Conservation (phyloP, 1,140 invertebrate genomes). For the Ladona fulva region DNA sequence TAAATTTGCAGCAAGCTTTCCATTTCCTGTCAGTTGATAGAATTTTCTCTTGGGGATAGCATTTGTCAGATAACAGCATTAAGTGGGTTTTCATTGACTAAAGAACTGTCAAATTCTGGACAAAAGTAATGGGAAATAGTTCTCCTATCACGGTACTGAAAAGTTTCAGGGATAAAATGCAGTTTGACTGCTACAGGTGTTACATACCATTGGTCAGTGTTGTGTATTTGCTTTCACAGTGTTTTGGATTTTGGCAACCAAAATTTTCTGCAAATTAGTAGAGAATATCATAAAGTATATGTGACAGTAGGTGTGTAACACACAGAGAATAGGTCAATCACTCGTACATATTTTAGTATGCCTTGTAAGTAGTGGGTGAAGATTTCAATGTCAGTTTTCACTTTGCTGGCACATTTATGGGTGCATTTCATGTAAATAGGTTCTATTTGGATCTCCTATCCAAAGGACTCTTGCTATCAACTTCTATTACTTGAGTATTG, state of each 20-base stretch:
- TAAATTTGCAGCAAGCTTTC: neutral
- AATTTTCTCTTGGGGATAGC: neutral
- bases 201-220: neutral
- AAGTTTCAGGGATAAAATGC: neutral
- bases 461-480: neutral
- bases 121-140: no score
- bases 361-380: neutral
- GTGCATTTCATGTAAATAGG: neutral
- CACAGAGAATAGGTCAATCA: neutral
- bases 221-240: neutral
- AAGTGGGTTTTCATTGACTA: neutral
- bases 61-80: neutral
- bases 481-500: neutral
- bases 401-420: neutral
- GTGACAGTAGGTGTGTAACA: neutral
- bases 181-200: neutral
- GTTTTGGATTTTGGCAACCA: neutral
- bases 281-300: neutral
- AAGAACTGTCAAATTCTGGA: neutral
- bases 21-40: neutral
- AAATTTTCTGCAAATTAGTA: neutral
- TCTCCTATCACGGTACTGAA: neutral
- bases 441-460: neutral
- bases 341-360: constrained; percentile 10
- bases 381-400: neutral